These are phyloP conservation scores for Plodia interpunctella DNA, from an alignment of 1,140 invertebrate genomes.

Conservation along the genomic window DNA sequence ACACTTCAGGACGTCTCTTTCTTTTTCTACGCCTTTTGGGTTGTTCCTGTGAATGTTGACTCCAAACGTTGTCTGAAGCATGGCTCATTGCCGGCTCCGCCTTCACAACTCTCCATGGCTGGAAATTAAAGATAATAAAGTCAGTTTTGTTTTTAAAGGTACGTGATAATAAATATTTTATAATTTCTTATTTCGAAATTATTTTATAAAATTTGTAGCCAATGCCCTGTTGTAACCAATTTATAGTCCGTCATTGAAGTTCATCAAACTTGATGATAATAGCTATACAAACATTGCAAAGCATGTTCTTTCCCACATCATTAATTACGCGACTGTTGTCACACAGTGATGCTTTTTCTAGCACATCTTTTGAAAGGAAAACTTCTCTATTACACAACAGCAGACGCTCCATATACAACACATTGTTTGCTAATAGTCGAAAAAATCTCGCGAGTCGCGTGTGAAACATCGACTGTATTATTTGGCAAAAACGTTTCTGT, in stretches of 20 bases:
- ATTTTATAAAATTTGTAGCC: too few species aligned
- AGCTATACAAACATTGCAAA: background rate
- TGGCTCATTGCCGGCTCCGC: slow-evolving; percentile 33
- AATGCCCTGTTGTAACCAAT: slow-evolving; percentile 5
- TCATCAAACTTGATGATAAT: background rate
- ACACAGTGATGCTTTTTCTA: slow-evolving; percentile 13
- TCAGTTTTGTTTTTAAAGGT: background rate
- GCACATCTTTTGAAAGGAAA: slow-evolving; percentile 19
- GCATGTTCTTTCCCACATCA: background rate
- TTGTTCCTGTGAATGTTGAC: slow-evolving; percentile 33
- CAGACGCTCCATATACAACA: slow-evolving; percentile 29
- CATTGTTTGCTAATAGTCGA: slow-evolving; percentile 28
- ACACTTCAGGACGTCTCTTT: slow-evolving; percentile 65
- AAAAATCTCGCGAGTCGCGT: slow-evolving; percentile 25
- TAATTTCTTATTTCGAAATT: background rate
- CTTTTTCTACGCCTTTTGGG: slow-evolving; percentile 72
- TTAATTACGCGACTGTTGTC: slow-evolving; percentile 7
- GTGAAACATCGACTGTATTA: slow-evolving; percentile 24
- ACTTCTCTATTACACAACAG: slow-evolving; percentile 16
- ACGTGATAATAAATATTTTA: too few species aligned
- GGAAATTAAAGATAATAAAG: slow-evolving; percentile 38
- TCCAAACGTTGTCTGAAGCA: slow-evolving; percentile 31
- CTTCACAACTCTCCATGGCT: slow-evolving; percentile 73
- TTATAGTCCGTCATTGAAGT: background rate
- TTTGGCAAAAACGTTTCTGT: slow-evolving; percentile 19